These are phyloP conservation scores for Drosophila peninsularis DNA, from an alignment of 2,888 invertebrate genomes.

Conservation along the genomic window DNA sequence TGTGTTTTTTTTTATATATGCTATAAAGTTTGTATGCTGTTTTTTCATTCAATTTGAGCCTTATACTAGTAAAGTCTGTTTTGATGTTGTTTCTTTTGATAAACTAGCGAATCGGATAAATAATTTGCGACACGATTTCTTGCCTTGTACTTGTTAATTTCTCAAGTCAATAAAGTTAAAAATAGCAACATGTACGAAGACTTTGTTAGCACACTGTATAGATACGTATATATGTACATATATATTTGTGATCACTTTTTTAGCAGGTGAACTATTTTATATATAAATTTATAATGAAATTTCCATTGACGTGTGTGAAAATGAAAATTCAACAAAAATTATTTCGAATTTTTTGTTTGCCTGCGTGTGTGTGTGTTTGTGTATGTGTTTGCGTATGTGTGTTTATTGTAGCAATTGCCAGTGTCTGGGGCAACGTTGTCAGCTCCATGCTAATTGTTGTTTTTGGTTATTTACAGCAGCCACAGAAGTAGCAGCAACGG, in stretches of 20 bases:
- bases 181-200: conserved; percentile 45
- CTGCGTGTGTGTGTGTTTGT: conserved; percentile 12
- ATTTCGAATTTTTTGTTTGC: conserved; percentile 33
- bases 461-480: conserved; percentile 38
- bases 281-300: conserved; percentile 40
- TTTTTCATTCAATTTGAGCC: conserved; percentile 7
- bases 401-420: conserved; percentile 63
- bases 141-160: conserved; percentile 52
- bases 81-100: conserved; percentile 3
- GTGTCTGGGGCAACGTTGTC: conserved; percentile 53
- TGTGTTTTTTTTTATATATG: background rate
- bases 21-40: background rate
- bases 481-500: conserved; percentile 20
- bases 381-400: conserved; percentile 18
- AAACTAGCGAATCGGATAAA: conserved; percentile 26
- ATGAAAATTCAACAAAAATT: conserved; percentile 62
- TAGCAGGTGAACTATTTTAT: conserved; percentile 50
- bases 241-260: conserved; percentile 43
- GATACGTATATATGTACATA: background rate
- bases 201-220: conserved; percentile 42
- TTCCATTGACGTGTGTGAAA: conserved; percentile 62
- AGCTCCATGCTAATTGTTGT: conserved; percentile 59
- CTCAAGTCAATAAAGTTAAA: conserved; percentile 49
- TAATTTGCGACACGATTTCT: conserved; percentile 39
- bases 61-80: background rate